Evolutionary conservation across 2,113 vertebrate species (phyloP).

Genomic region (Rhinopomastus cyanomelas): DNA sequence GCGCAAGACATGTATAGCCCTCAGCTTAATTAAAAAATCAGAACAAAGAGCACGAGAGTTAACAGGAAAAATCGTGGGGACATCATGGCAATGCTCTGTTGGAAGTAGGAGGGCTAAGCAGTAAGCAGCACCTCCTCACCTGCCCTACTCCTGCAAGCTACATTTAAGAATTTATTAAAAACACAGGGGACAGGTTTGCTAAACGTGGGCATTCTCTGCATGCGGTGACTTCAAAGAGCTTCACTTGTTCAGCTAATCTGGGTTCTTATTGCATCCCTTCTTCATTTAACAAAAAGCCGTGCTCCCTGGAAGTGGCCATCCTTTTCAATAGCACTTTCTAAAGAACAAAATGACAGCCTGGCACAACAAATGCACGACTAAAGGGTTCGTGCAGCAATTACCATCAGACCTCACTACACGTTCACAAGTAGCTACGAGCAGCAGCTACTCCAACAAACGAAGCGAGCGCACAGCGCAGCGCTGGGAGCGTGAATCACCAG

Average conservation of each 20-base stretch:
- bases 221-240: not conserved
- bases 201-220: not conserved
- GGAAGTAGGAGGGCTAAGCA: not conserved
- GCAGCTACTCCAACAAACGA: not conserved
- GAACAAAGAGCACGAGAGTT: not conserved
- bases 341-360: not conserved
- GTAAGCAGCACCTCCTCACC: not conserved
- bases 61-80: not conserved
- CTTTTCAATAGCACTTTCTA: not conserved
- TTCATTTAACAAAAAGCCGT: not conserved
- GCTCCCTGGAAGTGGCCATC: not conserved
- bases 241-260: not conserved
- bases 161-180: not conserved
- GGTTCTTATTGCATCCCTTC: not conserved
- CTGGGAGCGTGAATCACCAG: not conserved
- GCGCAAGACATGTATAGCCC: not conserved
- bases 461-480: accelerated
- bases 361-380: not conserved
- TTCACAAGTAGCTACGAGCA: not conserved
- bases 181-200: not conserved
- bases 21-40: not conserved
- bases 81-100: not conserved
- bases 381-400: not conserved
- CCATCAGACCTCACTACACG: not conserved
- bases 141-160: not conserved